A percentile compares a stretch with the other conserved stretches of the same genome.
Conservation (phyloP, 2,113 vertebrate genomes). For the Ranitomeya imitator region DNA sequence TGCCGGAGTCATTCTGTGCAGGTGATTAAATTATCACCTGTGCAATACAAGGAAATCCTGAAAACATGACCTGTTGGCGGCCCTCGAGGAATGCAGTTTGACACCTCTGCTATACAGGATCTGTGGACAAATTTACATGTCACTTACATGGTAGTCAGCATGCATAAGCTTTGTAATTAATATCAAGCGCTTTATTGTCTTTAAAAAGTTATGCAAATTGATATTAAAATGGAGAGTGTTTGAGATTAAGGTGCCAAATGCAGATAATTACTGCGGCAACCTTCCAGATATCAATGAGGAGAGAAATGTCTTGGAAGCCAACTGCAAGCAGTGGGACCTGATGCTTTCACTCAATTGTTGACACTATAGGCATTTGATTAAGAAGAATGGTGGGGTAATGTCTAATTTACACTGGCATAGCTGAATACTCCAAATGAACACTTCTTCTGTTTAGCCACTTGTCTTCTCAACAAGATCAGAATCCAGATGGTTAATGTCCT, state of each 20-base stretch:
- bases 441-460: slow-evolving; percentile 23
- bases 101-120: too few relatives aligned
- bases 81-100: too few relatives aligned
- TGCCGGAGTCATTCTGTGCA: too few relatives aligned
- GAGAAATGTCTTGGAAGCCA: slow-evolving; percentile 27
- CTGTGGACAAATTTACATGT: neutral
- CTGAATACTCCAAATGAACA: slow-evolving; percentile 19
- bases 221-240: slow-evolving; percentile 56
- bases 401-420: neutral
- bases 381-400: neutral
- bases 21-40: too few relatives aligned
- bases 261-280: slow-evolving; percentile 52
- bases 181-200: slow-evolving; percentile 55
- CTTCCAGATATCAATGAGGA: slow-evolving; percentile 40
- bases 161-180: slow-evolving; percentile 55
- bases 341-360: neutral
- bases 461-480: slow-evolving; percentile 40
- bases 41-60: too few relatives aligned
- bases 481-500: slow-evolving; percentile 45
- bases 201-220: slow-evolving; percentile 60
- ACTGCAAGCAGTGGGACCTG: neutral
- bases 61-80: too few relatives aligned
- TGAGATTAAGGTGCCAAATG: slow-evolving; percentile 49
- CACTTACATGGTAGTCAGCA: neutral
- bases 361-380: slow-evolving; percentile 16